Percentiles rank a stretch among this genome's conserved stretches.
phyloP scores from a whole-genome alignment of 2,888 invertebrate species.

The Dasypolia templi region DNA sequence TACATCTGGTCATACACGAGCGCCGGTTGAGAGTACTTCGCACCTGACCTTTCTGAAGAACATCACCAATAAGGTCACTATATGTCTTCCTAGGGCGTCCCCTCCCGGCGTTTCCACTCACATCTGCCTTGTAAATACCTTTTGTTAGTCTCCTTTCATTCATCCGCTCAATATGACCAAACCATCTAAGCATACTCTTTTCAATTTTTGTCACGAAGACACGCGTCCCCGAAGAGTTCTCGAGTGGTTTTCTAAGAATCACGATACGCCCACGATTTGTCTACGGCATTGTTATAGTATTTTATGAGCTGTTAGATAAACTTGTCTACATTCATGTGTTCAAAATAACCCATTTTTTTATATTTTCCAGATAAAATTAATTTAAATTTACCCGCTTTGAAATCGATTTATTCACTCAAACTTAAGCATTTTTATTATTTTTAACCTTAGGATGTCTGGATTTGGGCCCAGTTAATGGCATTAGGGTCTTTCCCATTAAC shows the following conservation, averaged over 20 bases:
- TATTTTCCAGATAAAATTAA: neutral
- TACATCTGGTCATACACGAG: too few relatives aligned
- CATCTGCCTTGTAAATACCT: too few relatives aligned
- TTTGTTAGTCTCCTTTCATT: too few relatives aligned
- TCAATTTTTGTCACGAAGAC: too few relatives aligned
- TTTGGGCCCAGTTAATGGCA: neutral
- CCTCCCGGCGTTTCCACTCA: too few relatives aligned
- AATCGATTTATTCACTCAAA: neutral
- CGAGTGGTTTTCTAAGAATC: conserved; percentile 16
- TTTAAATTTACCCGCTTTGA: neutral
- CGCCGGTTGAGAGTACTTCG: too few relatives aligned
- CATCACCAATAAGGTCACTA: too few relatives aligned
- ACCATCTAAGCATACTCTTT: too few relatives aligned
- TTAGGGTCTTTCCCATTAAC: neutral
- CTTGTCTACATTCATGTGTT: neutral
- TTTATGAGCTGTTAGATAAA: neutral
- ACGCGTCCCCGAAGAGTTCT: conserved; percentile 25
- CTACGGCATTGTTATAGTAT: neutral
- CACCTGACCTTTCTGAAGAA: too few relatives aligned
- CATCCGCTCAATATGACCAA: too few relatives aligned
- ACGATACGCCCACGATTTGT: neutral
- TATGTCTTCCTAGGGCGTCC: too few relatives aligned
- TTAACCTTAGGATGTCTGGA: neutral
- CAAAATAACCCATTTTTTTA: neutral
- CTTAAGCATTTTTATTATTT: neutral